Evolutionary conservation across 2,888 invertebrate species (phyloP).

Genomic region (Phalera bucephala): DNA sequence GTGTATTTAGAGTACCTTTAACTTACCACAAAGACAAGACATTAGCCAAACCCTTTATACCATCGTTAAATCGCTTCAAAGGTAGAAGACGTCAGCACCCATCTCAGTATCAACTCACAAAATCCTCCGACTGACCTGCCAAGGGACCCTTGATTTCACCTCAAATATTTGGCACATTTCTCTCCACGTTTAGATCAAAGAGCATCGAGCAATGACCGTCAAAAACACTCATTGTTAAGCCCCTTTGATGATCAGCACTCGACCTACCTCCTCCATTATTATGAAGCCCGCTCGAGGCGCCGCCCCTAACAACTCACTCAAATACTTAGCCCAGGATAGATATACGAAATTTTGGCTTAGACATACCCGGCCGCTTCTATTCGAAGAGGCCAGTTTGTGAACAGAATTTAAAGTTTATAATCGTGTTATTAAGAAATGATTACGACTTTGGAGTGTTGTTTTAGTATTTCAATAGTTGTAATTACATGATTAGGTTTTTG

Average conservation of each 20-base stretch:
- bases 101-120: slow-evolving; percentile 5
- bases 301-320: slow-evolving; percentile 39
- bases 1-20: too few species aligned
- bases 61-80: too few species aligned
- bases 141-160: slow-evolving; percentile 32
- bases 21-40: too few species aligned
- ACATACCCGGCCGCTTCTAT: slow-evolving; percentile 10
- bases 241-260: slow-evolving; percentile 58
- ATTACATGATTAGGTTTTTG: too few species aligned
- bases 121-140: slow-evolving; percentile 26
- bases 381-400: background rate
- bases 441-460: too few species aligned
- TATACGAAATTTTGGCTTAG: slow-evolving; percentile 26
- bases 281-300: slow-evolving; percentile 41
- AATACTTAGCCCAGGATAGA: slow-evolving; percentile 34
- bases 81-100: slow-evolving; percentile 14
- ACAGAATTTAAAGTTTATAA: too few species aligned
- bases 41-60: too few species aligned
- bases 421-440: background rate
- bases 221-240: slow-evolving; percentile 57
- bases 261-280: slow-evolving; percentile 41
- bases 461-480: too few species aligned
- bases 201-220: slow-evolving; percentile 53
- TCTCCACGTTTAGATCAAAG: slow-evolving; percentile 55
- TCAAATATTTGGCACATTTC: slow-evolving; percentile 55